phyloP scores from a whole-genome alignment of 2,797 vertebrate genomes.

The Pantherophis alleghaniensis region DNA sequence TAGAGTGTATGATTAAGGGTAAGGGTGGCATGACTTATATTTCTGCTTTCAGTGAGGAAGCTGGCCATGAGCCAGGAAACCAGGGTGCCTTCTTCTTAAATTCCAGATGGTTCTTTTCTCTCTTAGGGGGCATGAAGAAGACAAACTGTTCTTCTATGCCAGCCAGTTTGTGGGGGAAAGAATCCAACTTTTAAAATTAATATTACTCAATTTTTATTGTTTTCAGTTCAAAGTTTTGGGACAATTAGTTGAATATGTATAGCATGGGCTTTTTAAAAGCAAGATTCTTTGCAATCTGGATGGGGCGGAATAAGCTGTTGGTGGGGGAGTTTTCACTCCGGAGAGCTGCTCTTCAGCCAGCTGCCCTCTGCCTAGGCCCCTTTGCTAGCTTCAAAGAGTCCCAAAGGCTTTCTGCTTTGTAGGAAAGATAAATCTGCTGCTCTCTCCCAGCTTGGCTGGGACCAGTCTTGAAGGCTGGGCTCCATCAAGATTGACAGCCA shows the following conservation, averaged over 20 bases:
- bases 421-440: slow-evolving; percentile 33
- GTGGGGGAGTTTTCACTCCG: not conserved
- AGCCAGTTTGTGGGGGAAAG: not conserved
- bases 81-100: slow-evolving; percentile 10
- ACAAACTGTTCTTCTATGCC: not conserved
- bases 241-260: not conserved
- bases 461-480: slow-evolving; percentile 7
- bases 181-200: not conserved
- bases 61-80: slow-evolving; percentile 7
- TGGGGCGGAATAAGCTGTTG: not conserved
- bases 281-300: slow-evolving; percentile 8
- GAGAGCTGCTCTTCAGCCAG: slow-evolving; percentile 6
- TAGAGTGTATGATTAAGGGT: not conserved
- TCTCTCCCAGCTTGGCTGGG: slow-evolving; percentile 14
- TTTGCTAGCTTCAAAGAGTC: slow-evolving; percentile 27
- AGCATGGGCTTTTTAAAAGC: not conserved
- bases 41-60: not conserved
- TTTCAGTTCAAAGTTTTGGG: not conserved
- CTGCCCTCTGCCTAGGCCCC: slow-evolving; percentile 19
- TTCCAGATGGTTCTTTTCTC: not conserved
- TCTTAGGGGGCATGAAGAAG: not conserved
- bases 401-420: slow-evolving; percentile 25
- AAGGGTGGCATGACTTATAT: not conserved
- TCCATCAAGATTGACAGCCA: slow-evolving; percentile 29
- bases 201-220: not conserved